Evolutionary conservation across 2,888 invertebrate genomes (phyloP), one percentile per base, ranked within the genome.

Genomic region (Coecobrya sp.): DNA sequence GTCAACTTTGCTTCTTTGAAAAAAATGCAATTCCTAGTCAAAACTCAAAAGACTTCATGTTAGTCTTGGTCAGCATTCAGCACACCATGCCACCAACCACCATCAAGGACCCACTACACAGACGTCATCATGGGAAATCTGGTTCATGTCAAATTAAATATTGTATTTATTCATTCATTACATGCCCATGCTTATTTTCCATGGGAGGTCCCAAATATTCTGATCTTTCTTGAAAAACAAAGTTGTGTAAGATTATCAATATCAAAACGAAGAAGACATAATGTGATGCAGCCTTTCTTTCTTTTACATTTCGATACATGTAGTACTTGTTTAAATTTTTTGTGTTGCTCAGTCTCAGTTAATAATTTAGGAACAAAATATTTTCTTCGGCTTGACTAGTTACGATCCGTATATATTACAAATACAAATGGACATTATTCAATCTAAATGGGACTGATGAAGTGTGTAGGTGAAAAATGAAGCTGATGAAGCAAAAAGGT

Each of bases 81-180:
- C 27, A 19, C 42, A 45, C 10, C 76, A 42, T 45, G 45, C 42
- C 45, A 59, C 59, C 59, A 36, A 55, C 13, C 81, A 81, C 11
- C 30, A 36, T 62, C 25, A 13, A 81, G 62, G 59, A 62, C 25
- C 62, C 30, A 49, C 52, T n/a, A 36, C 59, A 25, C 65, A 70
- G 81, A 65, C n/a, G 22, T 84, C 89, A 73, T 84, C 84, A 73
- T 84, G 70, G 89, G 84, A 70, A 89, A 89, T 84, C 89, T 89
- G 89, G 84, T 89, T 89, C 84, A 73, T 89, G 89, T 89, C 89
- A 89, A 89, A 89, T 89, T 82, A 84, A 89, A 84, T 89, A 89
- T 89, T 89, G 89, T 84, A 89, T 84, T 84, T 89, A 84, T 89
- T 89, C 89, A 89, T 73, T 82, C 65, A 52, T 25, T 42, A 22